Conservation (phyloP, 2,113 vertebrate species). For the Pterophyllum scalare region DNA sequence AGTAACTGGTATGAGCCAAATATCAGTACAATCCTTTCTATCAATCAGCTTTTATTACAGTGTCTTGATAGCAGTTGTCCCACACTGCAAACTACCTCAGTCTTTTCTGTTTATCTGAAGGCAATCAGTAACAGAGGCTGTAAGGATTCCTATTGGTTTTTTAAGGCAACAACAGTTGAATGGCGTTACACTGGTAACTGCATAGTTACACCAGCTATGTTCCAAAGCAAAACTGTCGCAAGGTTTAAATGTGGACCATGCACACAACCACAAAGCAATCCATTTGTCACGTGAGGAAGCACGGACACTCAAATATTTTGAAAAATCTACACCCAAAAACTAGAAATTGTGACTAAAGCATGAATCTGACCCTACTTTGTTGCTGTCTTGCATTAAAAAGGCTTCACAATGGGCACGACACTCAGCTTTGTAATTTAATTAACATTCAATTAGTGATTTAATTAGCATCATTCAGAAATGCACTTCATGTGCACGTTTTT, state of each 20-base stretch:
- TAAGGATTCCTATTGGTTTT: background rate
- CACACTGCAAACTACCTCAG: background rate
- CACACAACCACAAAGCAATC: background rate
- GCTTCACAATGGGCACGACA: background rate
- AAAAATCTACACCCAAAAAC: background rate
- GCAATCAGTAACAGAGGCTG: background rate
- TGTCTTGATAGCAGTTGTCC: background rate
- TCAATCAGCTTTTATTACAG: background rate
- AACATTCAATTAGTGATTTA: background rate
- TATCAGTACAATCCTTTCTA: background rate
- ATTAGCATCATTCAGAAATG: background rate
- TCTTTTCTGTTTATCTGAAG: background rate
- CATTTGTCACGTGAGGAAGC: background rate
- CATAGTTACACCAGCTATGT: background rate
- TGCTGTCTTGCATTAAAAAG: background rate
- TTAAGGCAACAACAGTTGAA: background rate
- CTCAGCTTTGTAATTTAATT: background rate
- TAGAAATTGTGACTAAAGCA: background rate
- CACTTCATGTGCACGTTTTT: background rate
- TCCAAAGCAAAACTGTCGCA: background rate
- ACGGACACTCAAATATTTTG: accelerated
- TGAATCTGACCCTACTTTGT: background rate
- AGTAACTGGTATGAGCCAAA: background rate
- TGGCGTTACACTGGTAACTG: accelerated
- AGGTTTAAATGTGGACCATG: background rate